Evolutionary conservation across 2,113 vertebrate species (phyloP).

Genomic region (Cervus canadensis): DNA sequence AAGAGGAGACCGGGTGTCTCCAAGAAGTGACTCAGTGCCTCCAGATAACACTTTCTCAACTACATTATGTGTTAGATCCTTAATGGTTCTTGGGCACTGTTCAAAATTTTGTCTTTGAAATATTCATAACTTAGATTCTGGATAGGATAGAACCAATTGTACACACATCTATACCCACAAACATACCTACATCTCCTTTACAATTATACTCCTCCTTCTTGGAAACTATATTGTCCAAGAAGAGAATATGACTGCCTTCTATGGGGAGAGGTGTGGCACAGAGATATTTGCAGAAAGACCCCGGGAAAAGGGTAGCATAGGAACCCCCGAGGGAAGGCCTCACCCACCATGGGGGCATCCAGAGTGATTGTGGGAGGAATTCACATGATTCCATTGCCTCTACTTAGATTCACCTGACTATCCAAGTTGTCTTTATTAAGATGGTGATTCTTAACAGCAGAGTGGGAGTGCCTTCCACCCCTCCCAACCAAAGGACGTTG

Average conservation of each 20-base stretch:
- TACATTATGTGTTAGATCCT: neutral
- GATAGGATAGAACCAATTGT: neutral
- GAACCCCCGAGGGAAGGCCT: neutral
- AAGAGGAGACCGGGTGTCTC: neutral
- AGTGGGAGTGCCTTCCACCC: neutral
- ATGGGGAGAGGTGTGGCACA: neutral
- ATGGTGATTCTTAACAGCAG: neutral
- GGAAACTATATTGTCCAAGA: neutral
- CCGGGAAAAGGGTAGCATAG: neutral
- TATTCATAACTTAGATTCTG: neutral
- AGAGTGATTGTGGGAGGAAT: neutral
- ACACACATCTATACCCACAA: neutral
- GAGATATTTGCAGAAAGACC: neutral
- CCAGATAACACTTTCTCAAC: neutral
- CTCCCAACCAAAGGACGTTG: neutral
- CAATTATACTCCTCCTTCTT: neutral
- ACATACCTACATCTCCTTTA: neutral
- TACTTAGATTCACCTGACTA: neutral
- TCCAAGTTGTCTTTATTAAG: neutral
- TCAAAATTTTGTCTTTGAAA: conserved; percentile 23
- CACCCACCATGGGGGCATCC: accelerated
- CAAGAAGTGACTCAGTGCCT: neutral
- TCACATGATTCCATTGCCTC: neutral
- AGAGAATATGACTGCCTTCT: neutral
- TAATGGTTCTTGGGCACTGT: neutral